Conservation (phyloP, 2,888 invertebrate species). For the Ormyrus rosae region DNA sequence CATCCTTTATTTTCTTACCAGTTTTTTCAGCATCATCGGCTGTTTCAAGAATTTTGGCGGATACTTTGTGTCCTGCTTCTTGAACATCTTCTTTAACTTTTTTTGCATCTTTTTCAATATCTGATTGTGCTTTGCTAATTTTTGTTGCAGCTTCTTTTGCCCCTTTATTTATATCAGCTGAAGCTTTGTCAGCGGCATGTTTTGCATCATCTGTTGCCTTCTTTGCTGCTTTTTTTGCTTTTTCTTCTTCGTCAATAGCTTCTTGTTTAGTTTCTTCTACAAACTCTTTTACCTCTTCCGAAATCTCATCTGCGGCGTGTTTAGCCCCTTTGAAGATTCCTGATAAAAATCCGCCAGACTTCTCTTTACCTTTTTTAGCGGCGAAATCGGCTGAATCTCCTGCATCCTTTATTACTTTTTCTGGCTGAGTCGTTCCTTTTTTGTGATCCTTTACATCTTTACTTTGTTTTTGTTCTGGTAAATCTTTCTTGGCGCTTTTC, state of each 20-base stretch:
- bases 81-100: too few species aligned
- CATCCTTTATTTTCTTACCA: neutral
- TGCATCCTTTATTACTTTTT: slow-evolving; percentile 67
- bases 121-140: too few species aligned
- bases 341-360: slow-evolving; percentile 60
- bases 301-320: slow-evolving; percentile 54
- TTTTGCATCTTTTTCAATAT: too few species aligned
- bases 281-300: slow-evolving; percentile 68
- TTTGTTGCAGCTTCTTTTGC: too few species aligned
- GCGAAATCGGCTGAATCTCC: slow-evolving; percentile 73
- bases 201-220: slow-evolving; percentile 11
- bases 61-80: neutral
- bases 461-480: neutral
- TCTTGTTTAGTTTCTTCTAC: slow-evolving; percentile 38
- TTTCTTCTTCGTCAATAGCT: slow-evolving; percentile 62
- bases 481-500: slow-evolving; percentile 54
- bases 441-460: slow-evolving; percentile 12
- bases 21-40: slow-evolving; percentile 69
- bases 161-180: too few species aligned
- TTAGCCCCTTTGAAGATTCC: slow-evolving; percentile 58
- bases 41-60: slow-evolving; percentile 72
- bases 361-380: slow-evolving; percentile 60
- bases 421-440: too few species aligned
- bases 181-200: neutral
- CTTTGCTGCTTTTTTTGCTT: slow-evolving; percentile 69